Conservation (phyloP, 2,113 vertebrate genomes). For the Oxyruncus cristatus region DNA sequence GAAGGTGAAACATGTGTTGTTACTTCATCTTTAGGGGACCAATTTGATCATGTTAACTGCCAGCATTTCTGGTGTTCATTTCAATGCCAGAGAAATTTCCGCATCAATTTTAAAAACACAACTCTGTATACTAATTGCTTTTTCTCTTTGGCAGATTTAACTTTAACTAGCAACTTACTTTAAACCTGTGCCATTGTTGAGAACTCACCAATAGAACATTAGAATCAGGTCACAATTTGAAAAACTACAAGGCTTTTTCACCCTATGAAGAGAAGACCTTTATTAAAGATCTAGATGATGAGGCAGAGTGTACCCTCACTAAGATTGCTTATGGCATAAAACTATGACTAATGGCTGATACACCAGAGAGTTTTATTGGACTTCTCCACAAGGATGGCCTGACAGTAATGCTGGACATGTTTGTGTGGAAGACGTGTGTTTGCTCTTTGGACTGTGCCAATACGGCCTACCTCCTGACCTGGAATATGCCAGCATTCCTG, state of each 20-base stretch:
- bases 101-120: conserved; percentile 46
- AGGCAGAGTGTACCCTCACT: neutral
- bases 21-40: neutral
- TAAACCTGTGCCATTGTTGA: conserved; percentile 37
- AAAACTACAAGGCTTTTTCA: neutral
- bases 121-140: neutral
- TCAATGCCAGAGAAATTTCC: conserved; percentile 41
- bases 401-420: neutral
- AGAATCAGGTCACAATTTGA: neutral
- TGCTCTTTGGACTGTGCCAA: neutral
- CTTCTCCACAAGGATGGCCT: neutral
- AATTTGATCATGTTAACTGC: neutral
- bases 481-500: neutral
- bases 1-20: neutral
- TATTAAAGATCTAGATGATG: neutral
- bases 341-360: neutral
- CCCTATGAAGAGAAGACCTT: neutral
- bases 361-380: neutral
- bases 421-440: neutral
- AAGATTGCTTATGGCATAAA: neutral
- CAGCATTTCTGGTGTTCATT: conserved; percentile 31
- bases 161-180: conserved; percentile 41
- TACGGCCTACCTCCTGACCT: neutral
- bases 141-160: conserved; percentile 47
- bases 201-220: neutral